Base-by-base conservation (phyloP, 2,888 invertebrate species). In the Crepidodera aurea region DNA sequence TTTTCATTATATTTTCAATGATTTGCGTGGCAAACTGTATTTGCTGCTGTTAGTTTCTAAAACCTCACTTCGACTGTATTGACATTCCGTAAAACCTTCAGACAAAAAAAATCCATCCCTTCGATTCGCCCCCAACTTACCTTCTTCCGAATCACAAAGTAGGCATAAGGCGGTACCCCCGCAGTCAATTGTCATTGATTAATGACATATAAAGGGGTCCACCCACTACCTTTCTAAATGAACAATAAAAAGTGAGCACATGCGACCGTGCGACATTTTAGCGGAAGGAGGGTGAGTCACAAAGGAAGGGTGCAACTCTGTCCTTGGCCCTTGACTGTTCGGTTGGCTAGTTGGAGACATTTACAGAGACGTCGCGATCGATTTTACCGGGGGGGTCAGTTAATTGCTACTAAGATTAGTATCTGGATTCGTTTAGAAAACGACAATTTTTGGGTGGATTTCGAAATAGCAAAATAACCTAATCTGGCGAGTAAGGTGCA, bases 211-310 rank as follows among this genome's bases (percentile, higher is more conserved):
- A 61, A 63, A 58, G 65, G 44, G 65, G 58, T 56, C 64, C 67
- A 59, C 63, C 63, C 58, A 65, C 63, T 61, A 67, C 67, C 65
- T 67, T 65, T 63, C 65, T 60, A 57, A 60, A 50, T 57, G 64
- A 56, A 64, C 61, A 63, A 63, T 63, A 67, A 65, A 67, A 65
- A 67, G 65, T 65, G 62, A 59, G 62, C 65, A 64, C 65, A 65
- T 65, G 65, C 65, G 67, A 67, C 67, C 65, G 62, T 65, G 65
- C 63, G 67, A 67, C 67, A 67, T 67, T 65, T 67, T 64, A 59
- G 53, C 65, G 67, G 64, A 65, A 65, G 65, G 55, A 67, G 65
- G 67, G 67, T 65, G 65, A 63, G 60, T 67, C 59, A 59, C 55
- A 60, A 64, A 56, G 61, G 63, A 50, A 48, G 55, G 54, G 55